Evolutionary conservation across 2,113 vertebrate species (phyloP), one percentile per base, ranked within the genome.

Genomic region (Tetrax tetrax): DNA sequence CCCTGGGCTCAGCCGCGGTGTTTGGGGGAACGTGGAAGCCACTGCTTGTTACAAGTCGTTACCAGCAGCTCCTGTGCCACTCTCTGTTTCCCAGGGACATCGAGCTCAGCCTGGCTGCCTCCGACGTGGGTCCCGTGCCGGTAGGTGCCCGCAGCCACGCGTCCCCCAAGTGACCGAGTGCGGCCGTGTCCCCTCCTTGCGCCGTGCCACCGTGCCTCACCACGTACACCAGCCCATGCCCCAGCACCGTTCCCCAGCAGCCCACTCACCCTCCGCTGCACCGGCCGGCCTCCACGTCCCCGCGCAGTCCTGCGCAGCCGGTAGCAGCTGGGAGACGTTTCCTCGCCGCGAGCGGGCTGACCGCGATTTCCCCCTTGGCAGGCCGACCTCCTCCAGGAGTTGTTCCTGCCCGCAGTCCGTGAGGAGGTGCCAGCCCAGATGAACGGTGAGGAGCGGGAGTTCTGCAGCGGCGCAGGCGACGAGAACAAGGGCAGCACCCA

Each of bases 81-180:
- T 64, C 59, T 84, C n/a, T 95, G 35, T 86, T 87, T 96, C 89
- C 23, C 91, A 97, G 96, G 51, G 61, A 87, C 6, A 2, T 35
- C 1, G 64, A 92, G 64, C 71, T 97, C 86, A 97, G 93, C 80
- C 83, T 97, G 83, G 95, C 94, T 9, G 18, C 91, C 80, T 97
- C 96, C 4, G 53, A 95, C 0, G 93, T 97, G 83, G 96, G 96
- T 25, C 77, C 94, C 0, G 45, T 97, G 15, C 60, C 79, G 93
- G 96, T 97, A 87, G 77, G 96, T 96, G 5, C 27, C 47, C 38
- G 45, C 70, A 48, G 13, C 54, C 31, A 1, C 0, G 2, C 38
- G 27, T 8, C 31, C 35, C 56, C 8, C 4, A 4, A 21, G 15
- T 9, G n/a, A 41, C 29, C 2, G 2, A 24, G 25, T 12, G 2